Evolutionary conservation across 2,888 invertebrate species (phyloP).

Genomic region (Coronaproctus castanopsis): DNA sequence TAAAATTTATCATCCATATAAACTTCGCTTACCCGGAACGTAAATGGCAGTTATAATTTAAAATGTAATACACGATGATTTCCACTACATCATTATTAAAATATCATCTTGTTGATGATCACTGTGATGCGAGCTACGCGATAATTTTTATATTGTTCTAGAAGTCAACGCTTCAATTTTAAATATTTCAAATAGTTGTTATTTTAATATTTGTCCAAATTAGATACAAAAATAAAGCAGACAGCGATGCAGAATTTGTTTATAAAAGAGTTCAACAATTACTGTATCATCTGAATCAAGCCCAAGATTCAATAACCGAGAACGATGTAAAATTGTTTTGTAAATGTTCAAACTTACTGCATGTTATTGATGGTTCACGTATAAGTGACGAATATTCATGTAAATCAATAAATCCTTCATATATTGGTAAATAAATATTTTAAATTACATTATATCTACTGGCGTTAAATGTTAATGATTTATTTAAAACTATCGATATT

Average conservation of each 20-base stretch:
- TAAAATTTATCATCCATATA: no score
- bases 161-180: no score
- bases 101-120: no score
- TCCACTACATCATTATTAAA: no score
- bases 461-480: conserved; percentile 19
- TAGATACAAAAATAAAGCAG: conserved; percentile 60
- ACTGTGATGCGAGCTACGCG: no score
- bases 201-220: no score
- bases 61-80: no score
- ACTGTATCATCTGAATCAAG: conserved; percentile 53
- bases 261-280: conserved; percentile 62
- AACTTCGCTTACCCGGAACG: no score
- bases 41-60: no score
- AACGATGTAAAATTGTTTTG: conserved; percentile 68
- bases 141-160: no score
- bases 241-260: conserved; percentile 57
- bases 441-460: no score
- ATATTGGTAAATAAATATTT: conserved; percentile 32
- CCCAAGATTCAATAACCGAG: conserved; percentile 52
- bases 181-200: no score
- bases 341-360: conserved; percentile 62
- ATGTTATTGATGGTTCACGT: conserved; percentile 46
- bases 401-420: conserved; percentile 35
- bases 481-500: neutral
- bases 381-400: conserved; percentile 62